These are phyloP conservation scores for Strix uralensis DNA, from an alignment of 2,113 vertebrate species.

Conservation along the genomic window DNA sequence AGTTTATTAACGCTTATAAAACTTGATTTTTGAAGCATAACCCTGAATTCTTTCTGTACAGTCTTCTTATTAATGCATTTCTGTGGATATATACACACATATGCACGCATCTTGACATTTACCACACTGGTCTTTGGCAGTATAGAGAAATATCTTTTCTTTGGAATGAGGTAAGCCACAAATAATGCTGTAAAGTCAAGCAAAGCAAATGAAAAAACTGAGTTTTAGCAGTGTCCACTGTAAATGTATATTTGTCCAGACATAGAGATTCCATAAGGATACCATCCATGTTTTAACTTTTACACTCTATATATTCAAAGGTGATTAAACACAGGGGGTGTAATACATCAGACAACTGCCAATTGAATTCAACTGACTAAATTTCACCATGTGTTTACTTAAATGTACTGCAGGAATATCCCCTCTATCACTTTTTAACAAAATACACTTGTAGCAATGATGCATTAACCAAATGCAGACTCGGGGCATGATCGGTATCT, in stretches of 20 bases:
- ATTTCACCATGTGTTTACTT: background rate
- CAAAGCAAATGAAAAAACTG: background rate
- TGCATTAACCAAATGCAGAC: background rate
- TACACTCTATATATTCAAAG: background rate
- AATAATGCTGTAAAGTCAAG: background rate
- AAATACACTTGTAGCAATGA: background rate
- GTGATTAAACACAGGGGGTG: background rate
- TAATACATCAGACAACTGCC: background rate
- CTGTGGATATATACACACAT: background rate
- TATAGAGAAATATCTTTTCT: background rate
- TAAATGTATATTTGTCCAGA: background rate
- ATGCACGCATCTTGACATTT: background rate
- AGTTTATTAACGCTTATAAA: constrained; percentile 1
- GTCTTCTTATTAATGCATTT: background rate
- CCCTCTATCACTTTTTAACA: background rate
- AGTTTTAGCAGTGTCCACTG: background rate
- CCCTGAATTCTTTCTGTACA: background rate
- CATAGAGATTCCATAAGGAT: background rate
- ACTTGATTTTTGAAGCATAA: background rate
- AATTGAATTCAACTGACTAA: background rate
- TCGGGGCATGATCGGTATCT: background rate
- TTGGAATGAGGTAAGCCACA: background rate
- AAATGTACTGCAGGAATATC: background rate
- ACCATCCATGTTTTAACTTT: background rate
- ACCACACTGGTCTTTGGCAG: background rate